Percentiles rank a stretch among this genome's conserved stretches.
These are phyloP conservation scores for Lota lota DNA, from an alignment of 2,113 vertebrate species.

Conservation along the genomic window DNA sequence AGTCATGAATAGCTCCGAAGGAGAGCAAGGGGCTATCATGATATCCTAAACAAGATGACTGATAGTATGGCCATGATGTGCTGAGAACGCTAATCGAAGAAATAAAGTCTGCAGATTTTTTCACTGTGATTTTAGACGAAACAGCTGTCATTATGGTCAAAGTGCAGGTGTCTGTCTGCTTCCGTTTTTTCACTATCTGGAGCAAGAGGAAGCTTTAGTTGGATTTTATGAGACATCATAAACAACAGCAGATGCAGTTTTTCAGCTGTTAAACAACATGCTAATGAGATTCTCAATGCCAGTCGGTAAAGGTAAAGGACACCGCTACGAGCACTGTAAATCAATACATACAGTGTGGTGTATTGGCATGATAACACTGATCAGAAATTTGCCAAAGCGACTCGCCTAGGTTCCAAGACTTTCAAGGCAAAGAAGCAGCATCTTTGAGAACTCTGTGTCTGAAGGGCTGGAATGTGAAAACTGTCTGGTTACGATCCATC, in stretches of 20 bases:
- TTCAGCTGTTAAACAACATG: neutral
- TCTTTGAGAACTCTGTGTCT: conserved; percentile 6
- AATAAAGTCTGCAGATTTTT: neutral
- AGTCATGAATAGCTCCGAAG: neutral
- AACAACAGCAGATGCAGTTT: neutral
- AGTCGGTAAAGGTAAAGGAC: conserved; percentile 4
- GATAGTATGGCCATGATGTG: neutral
- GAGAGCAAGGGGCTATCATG: neutral
- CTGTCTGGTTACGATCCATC: conserved; percentile 4
- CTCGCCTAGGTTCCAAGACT: neutral
- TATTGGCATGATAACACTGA: conserved; percentile 4
- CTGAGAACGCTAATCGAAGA: neutral
- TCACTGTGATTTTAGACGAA: neutral
- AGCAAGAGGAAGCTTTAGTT: neutral
- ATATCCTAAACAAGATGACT: neutral
- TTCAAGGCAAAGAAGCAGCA: conserved; percentile 6
- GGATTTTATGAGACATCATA: neutral
- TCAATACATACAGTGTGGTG: too few species aligned
- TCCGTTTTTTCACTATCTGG: neutral
- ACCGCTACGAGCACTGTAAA: neutral
- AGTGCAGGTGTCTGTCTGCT: neutral
- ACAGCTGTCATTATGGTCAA: neutral
- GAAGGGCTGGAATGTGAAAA: neutral
- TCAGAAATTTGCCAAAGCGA: conserved; percentile 1
- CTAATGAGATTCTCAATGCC: conserved; percentile 10